Base-by-base conservation (phyloP, 2,113 vertebrate genomes). In the Pelusios castaneus region DNA sequence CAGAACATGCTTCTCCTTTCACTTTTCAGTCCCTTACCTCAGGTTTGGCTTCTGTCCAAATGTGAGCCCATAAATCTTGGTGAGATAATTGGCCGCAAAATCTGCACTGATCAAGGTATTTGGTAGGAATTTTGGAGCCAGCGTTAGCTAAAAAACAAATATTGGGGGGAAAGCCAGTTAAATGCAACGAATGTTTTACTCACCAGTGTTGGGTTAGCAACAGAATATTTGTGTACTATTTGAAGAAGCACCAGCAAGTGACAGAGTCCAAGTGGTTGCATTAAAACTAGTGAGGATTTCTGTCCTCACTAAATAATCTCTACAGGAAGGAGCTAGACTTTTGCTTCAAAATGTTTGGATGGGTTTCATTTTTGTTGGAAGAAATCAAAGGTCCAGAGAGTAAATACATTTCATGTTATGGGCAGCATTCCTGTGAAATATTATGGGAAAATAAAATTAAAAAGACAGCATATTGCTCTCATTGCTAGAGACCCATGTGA, bases 51-150 rank as follows among this genome's bases (percentile, higher is more conserved):
- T 99, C 94, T 99, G 98, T 89, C 99, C 99, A 97, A 99, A 99
- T 3, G 99, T 99, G 91, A 99, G 98, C 29, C 98, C 99, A 88
- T 98, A 99, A 97, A 99, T 99, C 97, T 98, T 99, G 52, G 98
- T 99, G 52, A 99, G 99, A 95, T 99, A 98, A 98, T 99, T 99
- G 82, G 99, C 99, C 85, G 99, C 99, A 83, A 99, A 99, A 96
- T 99, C 99, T 85, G 99, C 99, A 56, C 99, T 99, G 91, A 99
- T 98, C 97, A 99, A 97, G 80, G 99, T 98, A 4, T 98, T 98
- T 5, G 99, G 99, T 29, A 99, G 98, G 94, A 98, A 98, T 86
- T 98, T 99, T 0, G 99, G 99, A 89, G 99, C 99, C 91, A 98
- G 92, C 3, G 99, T 99, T 77, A 99, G 98, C 99, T 99, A 97